Percentiles rank a stretch among this genome's conserved stretches.
Conservation (phyloP, 2,888 invertebrate genomes). For the Tricholauxania praeusta region DNA sequence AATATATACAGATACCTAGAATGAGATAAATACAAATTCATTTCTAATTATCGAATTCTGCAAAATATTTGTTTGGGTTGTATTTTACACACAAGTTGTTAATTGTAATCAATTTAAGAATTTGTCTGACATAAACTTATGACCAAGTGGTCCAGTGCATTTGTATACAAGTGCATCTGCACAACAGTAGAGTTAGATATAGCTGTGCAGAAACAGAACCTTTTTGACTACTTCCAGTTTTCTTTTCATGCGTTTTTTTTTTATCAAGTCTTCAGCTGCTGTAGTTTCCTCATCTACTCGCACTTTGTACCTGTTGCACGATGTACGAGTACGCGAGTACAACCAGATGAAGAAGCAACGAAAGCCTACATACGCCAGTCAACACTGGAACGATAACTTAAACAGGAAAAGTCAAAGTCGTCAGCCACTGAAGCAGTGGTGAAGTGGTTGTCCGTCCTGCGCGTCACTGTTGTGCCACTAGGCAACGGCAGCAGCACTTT, state of each 20-base stretch:
- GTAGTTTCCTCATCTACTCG: conserved; percentile 4
- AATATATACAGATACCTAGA: too few species aligned
- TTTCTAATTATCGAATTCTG: too few species aligned
- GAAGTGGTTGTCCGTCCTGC: not conserved
- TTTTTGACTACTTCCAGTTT: too few species aligned
- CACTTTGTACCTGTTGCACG: conserved; percentile 19
- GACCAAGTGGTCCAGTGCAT: too few species aligned
- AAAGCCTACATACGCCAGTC: conserved; percentile 31
- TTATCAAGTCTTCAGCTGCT: conserved; percentile 13
- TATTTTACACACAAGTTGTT: not conserved
- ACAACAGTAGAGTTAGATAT: too few species aligned
- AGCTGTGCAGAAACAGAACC: too few species aligned
- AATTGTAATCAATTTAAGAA: conserved; percentile 4
- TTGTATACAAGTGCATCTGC: too few species aligned
- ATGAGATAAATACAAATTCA: too few species aligned
- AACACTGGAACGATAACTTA: conserved; percentile 24
- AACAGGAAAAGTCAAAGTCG: conserved; percentile 24
- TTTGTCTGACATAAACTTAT: not conserved
- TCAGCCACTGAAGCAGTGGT: conserved; percentile 17
- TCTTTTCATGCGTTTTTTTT: not conserved
- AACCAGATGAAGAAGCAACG: conserved; percentile 16
- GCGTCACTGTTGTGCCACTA: not conserved
- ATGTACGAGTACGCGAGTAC: conserved; percentile 5
- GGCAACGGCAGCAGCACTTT: not conserved
- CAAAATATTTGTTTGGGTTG: too few species aligned